These are phyloP conservation scores for Corynorhinus townsendii DNA, from an alignment of 2,113 vertebrate species.

Conservation along the genomic window DNA sequence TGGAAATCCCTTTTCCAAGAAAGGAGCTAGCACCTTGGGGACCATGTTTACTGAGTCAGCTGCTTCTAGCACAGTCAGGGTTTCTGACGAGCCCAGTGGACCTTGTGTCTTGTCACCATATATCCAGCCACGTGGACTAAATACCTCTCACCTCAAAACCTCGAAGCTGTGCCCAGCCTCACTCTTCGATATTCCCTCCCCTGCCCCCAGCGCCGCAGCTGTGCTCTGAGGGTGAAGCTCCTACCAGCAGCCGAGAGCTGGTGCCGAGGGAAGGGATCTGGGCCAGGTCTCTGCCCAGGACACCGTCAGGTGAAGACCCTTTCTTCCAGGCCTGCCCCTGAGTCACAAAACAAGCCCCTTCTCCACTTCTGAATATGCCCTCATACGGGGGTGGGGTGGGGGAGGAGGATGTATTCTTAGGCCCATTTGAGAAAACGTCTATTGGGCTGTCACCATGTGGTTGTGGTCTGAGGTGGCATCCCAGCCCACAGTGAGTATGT, in stretches of 20 bases:
- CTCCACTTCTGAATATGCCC: neutral
- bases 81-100: neutral
- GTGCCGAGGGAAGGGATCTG: neutral
- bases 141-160: neutral
- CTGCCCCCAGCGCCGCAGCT: neutral
- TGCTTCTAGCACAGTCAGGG: neutral
- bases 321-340: neutral
- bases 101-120: neutral
- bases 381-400: no score
- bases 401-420: no score
- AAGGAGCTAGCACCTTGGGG: neutral
- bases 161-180: neutral
- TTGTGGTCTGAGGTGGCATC: neutral
- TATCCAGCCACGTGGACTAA: neutral
- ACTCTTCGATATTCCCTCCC: neutral
- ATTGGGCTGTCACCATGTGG: neutral
- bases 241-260: neutral
- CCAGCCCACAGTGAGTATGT: neutral
- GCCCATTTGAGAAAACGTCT: neutral
- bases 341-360: neutral
- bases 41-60: neutral
- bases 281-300: neutral
- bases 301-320: neutral
- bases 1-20: slow-evolving; percentile 61
- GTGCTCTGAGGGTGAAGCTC: neutral